Base-by-base conservation (phyloP, 2,797 vertebrate genomes). In the Takifugu rubripes region DNA sequence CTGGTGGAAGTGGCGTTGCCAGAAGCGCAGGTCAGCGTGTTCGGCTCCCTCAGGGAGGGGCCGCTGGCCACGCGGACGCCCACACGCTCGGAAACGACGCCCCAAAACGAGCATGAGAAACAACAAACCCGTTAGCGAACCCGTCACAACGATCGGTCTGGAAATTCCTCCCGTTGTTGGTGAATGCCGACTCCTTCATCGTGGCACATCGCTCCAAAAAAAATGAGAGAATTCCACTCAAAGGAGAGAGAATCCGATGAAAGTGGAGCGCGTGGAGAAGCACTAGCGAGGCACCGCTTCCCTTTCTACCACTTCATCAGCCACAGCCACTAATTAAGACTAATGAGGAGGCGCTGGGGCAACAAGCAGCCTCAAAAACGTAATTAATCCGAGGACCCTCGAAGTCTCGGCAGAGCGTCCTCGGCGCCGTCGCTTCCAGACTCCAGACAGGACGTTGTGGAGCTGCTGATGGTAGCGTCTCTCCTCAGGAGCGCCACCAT, bases 371-470 rank as follows among this genome's bases (percentile, higher is more conserved):
- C 72, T 72, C 52, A 75, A 79, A 88, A 88, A 82, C 70, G 36
- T 87, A 87, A 88, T 89, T 87, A 89, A 87, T 79, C 78, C 77
- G 76, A 73, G 63, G 80, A 79, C 75, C 82, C 73, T 58, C 66
- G 59, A 68, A 70, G 78, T 75, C 79, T 64, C 61, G 44, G 67
- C 68, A 66, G 70, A 82, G 78, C 81, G 74, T 88, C 82, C 74
- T 80, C 69, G 63, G 81, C 79, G 79, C 57, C 16, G 51, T 62
- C 70, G 64, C 64, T 68, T 16, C 48, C 43, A 72, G 64, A 70
- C 70, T 71, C 64, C 47, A 61, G 60, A 66, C 64, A 70, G 72
- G 73, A 78, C 72, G 5, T 44, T 33, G 21, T 10, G 8, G 10
- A 36, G 33, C 33, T 7, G 9, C n/a, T 17, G 17, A 17, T 17